A percentile compares a stretch with the other conserved stretches of the same genome.
These are phyloP conservation scores for Cyrtodaria siliqua DNA, from an alignment of 2,888 invertebrate genomes.

Conservation along the genomic window DNA sequence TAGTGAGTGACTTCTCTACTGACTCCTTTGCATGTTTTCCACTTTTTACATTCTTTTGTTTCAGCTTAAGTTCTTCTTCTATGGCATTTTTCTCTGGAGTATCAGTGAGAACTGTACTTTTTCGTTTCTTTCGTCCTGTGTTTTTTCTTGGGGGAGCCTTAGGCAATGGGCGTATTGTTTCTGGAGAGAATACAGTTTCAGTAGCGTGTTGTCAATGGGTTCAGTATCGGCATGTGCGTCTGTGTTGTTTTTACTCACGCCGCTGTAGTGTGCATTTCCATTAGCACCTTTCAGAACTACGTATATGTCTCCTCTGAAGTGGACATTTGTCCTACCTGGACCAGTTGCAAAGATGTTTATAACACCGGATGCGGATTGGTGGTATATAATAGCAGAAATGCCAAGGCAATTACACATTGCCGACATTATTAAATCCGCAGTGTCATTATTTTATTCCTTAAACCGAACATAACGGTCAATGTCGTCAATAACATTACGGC, in stretches of 20 bases:
- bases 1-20: constrained; percentile 14
- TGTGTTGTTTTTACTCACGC: constrained; percentile 33
- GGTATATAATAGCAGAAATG: constrained; percentile 38
- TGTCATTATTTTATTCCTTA: constrained; percentile 45
- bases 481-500: constrained; percentile 30
- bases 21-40: constrained; percentile 2
- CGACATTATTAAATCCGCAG: constrained; percentile 32
- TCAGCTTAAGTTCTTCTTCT: constrained; percentile 18
- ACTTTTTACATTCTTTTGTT: constrained; percentile 10
- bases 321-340: constrained; percentile 33
- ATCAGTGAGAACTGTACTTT: constrained; percentile 46
- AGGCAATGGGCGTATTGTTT: constrained; percentile 40
- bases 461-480: constrained; percentile 36
- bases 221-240: constrained; percentile 3
- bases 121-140: constrained; percentile 39
- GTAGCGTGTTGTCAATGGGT: constrained; percentile 11
- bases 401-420: constrained; percentile 41
- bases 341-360: constrained; percentile 34
- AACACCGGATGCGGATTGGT: constrained; percentile 14
- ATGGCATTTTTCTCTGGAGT: constrained; percentile 48
- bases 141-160: constrained; percentile 37
- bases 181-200: constrained; percentile 29
- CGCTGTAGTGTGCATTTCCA: constrained; percentile 41
- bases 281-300: constrained; percentile 37
- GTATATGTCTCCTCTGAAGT: constrained; percentile 38